Evolutionary conservation across 2,113 vertebrate genomes (phyloP).

Genomic region (Poecile atricapillus): DNA sequence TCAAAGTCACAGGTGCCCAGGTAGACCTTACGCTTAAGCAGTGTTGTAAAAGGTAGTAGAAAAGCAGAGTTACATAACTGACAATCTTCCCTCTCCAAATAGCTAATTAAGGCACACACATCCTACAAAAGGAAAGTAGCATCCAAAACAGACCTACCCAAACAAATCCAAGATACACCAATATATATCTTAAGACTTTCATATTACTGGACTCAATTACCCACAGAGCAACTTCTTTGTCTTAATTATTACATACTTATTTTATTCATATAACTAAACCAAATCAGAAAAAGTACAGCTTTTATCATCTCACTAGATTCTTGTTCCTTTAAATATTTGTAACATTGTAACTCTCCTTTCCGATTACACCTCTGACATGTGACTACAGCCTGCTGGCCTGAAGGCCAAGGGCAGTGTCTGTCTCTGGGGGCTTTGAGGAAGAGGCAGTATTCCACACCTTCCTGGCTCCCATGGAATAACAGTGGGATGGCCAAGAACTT

Average conservation of each 20-base stretch:
- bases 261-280: neutral
- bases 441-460: neutral
- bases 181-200: neutral
- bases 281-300: neutral
- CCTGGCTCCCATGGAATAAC: rapidly evolving
- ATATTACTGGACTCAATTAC: neutral
- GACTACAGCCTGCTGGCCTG: rapidly evolving
- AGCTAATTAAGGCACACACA: neutral
- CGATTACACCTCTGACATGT: neutral
- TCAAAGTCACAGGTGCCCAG: neutral
- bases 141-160: neutral
- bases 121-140: neutral
- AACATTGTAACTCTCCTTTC: neutral
- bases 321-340: neutral
- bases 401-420: neutral
- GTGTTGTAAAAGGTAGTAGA: neutral
- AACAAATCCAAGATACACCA: neutral
- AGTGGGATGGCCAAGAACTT: neutral
- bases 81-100: neutral
- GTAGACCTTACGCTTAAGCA: rapidly evolving
- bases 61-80: neutral
- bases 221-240: neutral
- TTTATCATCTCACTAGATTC: neutral
- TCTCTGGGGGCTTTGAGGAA: rapidly evolving
- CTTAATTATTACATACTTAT: neutral